Conservation (phyloP, 2,888 invertebrate species). For the Calameuta pallipes region DNA sequence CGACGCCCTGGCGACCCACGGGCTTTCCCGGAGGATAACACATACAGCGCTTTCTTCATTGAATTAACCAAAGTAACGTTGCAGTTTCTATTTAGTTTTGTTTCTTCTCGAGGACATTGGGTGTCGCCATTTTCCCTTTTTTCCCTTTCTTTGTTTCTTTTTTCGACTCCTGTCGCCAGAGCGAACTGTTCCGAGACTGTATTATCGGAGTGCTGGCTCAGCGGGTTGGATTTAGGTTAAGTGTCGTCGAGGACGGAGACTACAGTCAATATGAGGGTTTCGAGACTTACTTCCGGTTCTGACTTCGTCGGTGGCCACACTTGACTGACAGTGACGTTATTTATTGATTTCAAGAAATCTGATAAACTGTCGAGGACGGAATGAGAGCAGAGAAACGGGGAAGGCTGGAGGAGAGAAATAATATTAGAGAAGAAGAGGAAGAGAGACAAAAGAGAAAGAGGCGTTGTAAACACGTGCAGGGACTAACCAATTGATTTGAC, state of each 20-base stretch:
- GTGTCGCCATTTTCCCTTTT: background rate
- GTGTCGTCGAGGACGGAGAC: conserved; percentile 23
- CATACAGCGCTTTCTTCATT: background rate
- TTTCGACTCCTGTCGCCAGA: background rate
- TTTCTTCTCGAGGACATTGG: background rate
- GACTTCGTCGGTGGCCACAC: conserved; percentile 10
- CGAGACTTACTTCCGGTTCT: conserved; percentile 13
- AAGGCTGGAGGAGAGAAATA: background rate
- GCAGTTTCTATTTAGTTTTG: background rate
- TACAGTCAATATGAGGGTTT: conserved; percentile 27
- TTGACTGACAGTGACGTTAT: background rate
- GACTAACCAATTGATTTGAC: background rate
- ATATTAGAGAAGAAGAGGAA: conserved; percentile 6
- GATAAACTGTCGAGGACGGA: conserved; percentile 22
- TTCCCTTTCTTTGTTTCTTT: background rate
- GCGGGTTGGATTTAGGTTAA: conserved; percentile 29
- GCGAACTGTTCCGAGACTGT: background rate
- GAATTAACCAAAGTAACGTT: background rate
- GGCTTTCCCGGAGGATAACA: background rate
- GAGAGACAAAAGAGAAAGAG: conserved; percentile 25
- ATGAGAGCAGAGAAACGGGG: conserved; percentile 11
- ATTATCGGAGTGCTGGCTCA: conserved; percentile 5
- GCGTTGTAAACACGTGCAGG: conserved; percentile 21
- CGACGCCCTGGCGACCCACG: conserved; percentile 19
- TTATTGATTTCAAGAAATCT: conserved; percentile 1